A percentile compares a stretch with the other conserved stretches of the same genome.
Evolutionary conservation across 1,140 invertebrate genomes (phyloP).

Genomic region (Galleria mellonella): DNA sequence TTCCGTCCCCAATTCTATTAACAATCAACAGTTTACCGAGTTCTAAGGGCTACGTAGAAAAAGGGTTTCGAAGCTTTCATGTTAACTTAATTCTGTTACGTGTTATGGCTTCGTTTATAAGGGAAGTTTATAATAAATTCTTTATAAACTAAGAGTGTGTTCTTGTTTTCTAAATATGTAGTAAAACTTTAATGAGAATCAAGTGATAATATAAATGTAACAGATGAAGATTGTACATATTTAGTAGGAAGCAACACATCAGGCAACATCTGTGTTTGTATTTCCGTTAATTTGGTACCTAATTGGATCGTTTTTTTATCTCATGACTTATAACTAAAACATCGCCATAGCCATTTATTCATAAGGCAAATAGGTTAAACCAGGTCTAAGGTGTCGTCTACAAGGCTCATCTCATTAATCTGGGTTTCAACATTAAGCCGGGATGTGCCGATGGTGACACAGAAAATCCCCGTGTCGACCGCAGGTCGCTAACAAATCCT

Average conservation of each 20-base stretch:
- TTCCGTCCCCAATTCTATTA: constrained; percentile 51
- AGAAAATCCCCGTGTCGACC: constrained; percentile 44
- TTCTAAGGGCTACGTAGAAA: constrained; percentile 23
- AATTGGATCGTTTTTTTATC: too few relatives aligned
- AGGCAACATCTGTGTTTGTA: too few relatives aligned
- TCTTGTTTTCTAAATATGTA: too few relatives aligned
- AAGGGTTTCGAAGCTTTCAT: constrained; percentile 14
- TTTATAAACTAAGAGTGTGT: not conserved
- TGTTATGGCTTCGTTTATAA: constrained; percentile 1
- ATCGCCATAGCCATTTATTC: not conserved
- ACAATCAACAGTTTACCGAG: constrained; percentile 38
- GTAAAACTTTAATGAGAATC: too few relatives aligned
- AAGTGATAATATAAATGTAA: too few relatives aligned
- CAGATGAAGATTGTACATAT: too few relatives aligned
- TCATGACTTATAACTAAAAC: constrained; percentile 1
- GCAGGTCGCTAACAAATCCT: constrained; percentile 49
- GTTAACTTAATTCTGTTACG: constrained; percentile 10
- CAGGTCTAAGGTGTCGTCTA: constrained; percentile 5
- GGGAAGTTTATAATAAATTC: not conserved
- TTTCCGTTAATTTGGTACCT: too few relatives aligned
- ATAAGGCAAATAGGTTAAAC: constrained; percentile 6
- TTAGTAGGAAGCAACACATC: too few relatives aligned
- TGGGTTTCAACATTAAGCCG: constrained; percentile 57
- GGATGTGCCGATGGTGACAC: constrained; percentile 62
- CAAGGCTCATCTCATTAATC: constrained; percentile 48